phyloP scores from a whole-genome alignment of 2,113 vertebrate genomes.

The Mormoops blainvillei region DNA sequence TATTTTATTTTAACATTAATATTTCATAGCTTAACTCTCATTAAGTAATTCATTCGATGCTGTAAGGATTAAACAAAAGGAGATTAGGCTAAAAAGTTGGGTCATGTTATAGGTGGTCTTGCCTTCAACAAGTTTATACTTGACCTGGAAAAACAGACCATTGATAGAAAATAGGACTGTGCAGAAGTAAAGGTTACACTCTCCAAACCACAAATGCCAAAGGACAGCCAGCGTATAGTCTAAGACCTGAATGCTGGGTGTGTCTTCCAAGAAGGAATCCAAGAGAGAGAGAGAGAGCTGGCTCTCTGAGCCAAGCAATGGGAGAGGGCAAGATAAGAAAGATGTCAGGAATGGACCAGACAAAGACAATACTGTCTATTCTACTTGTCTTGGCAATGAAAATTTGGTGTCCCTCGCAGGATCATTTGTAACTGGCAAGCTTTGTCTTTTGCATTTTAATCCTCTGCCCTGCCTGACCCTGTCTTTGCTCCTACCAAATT shows the following conservation, averaged over 20 bases:
- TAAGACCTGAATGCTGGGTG: neutral
- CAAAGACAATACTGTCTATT: neutral
- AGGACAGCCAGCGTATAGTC: neutral
- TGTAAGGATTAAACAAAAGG: neutral
- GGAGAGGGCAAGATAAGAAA: neutral
- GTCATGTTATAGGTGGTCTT: neutral
- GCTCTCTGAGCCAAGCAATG: neutral
- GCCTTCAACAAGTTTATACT: neutral
- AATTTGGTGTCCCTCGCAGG: neutral
- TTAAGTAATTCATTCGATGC: neutral
- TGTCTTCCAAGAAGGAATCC: neutral
- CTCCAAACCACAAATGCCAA: neutral
- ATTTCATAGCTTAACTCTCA: neutral
- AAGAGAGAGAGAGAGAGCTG: neutral
- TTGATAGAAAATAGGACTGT: neutral
- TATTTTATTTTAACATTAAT: neutral
- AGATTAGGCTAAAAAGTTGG: neutral
- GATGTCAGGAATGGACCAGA: neutral
- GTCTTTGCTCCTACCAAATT: neutral
- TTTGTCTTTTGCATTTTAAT: neutral
- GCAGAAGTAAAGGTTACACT: neutral
- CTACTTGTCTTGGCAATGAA: neutral
- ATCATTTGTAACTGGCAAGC: neutral
- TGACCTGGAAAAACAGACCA: neutral
- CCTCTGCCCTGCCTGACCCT: neutral